phyloP scores from a whole-genome alignment of 2,113 vertebrate genomes.

The Sapayoa aenigma region DNA sequence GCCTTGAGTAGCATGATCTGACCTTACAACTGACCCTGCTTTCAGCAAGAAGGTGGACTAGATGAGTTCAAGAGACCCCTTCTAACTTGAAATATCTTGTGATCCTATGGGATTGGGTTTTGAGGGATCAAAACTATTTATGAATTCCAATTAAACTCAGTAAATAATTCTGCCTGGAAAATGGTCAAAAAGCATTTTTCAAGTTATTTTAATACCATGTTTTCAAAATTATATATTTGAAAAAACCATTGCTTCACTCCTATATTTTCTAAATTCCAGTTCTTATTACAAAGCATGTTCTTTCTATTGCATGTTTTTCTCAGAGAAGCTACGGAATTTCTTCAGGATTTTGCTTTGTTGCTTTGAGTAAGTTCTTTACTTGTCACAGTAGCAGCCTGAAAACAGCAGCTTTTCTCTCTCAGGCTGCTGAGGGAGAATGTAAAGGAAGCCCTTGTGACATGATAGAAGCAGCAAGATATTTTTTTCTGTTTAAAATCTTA shows the following conservation, averaged over 20 bases:
- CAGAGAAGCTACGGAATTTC: neutral
- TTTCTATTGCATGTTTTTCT: neutral
- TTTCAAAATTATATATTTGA: neutral
- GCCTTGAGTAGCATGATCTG: neutral
- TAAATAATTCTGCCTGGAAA: neutral
- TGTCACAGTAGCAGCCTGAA: neutral
- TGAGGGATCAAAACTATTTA: neutral
- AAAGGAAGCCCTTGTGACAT: neutral
- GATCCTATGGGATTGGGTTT: neutral
- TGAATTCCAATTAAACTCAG: neutral
- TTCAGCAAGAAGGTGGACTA: neutral
- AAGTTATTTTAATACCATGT: neutral
- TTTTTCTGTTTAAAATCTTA: neutral
- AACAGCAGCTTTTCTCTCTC: neutral
- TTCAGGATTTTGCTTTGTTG: neutral
- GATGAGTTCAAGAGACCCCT: neutral
- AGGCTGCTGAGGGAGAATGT: neutral
- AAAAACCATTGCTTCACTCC: neutral
- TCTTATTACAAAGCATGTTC: neutral
- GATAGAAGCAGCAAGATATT: neutral
- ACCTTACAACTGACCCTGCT: neutral
- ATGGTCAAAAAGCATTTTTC: neutral
- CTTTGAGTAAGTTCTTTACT: neutral
- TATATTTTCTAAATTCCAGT: neutral
- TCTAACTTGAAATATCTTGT: neutral